A percentile compares a stretch with the other conserved stretches of the same genome.
phyloP scores from a whole-genome alignment of 2,113 vertebrate genomes.

The Leptobrachium ailaonicum region DNA sequence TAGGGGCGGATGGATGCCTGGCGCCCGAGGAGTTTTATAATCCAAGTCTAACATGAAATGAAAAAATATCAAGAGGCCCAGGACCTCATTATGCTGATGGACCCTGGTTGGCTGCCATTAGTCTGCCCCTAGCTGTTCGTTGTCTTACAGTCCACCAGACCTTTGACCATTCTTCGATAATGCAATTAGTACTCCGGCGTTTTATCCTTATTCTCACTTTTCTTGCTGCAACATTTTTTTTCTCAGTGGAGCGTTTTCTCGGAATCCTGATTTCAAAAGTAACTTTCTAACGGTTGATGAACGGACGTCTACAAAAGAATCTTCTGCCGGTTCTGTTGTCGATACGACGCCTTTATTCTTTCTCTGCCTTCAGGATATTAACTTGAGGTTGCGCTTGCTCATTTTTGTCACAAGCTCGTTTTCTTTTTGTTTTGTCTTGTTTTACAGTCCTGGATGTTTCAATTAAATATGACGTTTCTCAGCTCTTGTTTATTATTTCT shows the following conservation, averaged over 20 bases:
- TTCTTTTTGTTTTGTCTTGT: slow-evolving; percentile 3
- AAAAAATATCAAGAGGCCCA: too few species aligned
- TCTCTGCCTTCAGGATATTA: slow-evolving; percentile 38
- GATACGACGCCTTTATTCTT: slow-evolving; percentile 15
- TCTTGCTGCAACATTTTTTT: slow-evolving; percentile 25
- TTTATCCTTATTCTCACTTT: slow-evolving; percentile 7
- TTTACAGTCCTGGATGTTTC: slow-evolving; percentile 13
- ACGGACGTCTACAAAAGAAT: slow-evolving; percentile 19
- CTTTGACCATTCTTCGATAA: slow-evolving; percentile 3
- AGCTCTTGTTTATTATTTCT: slow-evolving; percentile 2
- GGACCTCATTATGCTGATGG: too few species aligned
- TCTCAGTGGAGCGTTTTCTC: neutral
- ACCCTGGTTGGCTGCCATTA: too few species aligned
- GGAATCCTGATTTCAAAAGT: slow-evolving; percentile 17
- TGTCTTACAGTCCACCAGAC: neutral
- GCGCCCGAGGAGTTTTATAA: too few species aligned
- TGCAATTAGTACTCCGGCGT: neutral
- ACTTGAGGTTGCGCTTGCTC: slow-evolving; percentile 22
- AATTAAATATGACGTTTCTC: slow-evolving; percentile 17
- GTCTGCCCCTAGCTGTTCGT: too few species aligned
- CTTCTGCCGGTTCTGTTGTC: slow-evolving; percentile 15
- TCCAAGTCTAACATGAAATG: too few species aligned
- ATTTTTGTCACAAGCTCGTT: slow-evolving; percentile 13
- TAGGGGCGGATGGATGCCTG: too few species aligned
- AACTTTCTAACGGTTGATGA: slow-evolving; percentile 34